Conservation (phyloP, 2,113 vertebrate genomes). For the Carlito syrichta region DNA sequence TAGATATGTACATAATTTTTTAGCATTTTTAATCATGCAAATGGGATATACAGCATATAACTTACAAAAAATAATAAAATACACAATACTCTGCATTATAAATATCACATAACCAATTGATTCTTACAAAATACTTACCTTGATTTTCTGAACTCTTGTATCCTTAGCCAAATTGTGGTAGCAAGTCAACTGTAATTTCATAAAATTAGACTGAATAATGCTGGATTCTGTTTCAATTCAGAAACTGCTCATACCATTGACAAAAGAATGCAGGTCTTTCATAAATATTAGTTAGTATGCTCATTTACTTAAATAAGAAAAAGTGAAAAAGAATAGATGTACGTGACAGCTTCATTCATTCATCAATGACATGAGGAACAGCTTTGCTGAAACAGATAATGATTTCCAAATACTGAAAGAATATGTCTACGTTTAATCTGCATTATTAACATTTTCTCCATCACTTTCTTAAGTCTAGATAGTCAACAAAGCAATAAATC, state of each 20-base stretch:
- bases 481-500: not conserved
- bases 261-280: not conserved
- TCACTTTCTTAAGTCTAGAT: not conserved
- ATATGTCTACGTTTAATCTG: not conserved
- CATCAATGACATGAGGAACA: not conserved
- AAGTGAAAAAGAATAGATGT: not conserved
- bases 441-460: not conserved
- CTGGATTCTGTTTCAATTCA: not conserved
- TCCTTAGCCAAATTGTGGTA: not conserved
- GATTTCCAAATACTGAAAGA: not conserved
- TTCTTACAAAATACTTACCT: not conserved
- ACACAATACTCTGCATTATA: not conserved
- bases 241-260: not conserved
- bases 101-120: not conserved
- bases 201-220: not conserved
- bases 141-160: not conserved
- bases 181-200: not conserved
- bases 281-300: not conserved
- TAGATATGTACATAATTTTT: not conserved
- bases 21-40: not conserved
- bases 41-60: not conserved
- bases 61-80: not conserved
- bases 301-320: not conserved
- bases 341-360: not conserved
- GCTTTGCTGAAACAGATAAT: not conserved